phyloP scores from a whole-genome alignment of 2,113 vertebrate genomes.

The Numida meleagris region DNA sequence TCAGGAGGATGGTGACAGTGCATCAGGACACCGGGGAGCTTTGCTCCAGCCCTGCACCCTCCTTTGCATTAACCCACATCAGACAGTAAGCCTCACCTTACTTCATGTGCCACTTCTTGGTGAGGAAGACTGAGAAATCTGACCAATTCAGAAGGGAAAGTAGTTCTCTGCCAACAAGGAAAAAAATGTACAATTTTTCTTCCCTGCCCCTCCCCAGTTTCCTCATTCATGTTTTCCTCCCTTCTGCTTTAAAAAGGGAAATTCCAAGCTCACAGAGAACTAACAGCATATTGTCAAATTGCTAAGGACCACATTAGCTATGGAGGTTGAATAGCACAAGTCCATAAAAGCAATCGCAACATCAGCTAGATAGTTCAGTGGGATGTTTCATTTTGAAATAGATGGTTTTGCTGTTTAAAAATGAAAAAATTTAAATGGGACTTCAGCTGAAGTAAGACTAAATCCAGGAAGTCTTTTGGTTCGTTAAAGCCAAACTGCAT shows the following conservation, averaged over 20 bases:
- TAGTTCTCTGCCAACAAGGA: background rate
- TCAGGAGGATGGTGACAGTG: fast-evolving
- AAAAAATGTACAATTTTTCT: background rate
- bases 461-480: background rate
- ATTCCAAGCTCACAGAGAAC: background rate
- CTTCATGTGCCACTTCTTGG: background rate
- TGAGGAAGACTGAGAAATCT: background rate
- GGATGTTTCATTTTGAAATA: background rate
- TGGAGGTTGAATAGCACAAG: background rate
- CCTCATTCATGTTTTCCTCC: background rate
- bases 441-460: background rate
- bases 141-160: background rate
- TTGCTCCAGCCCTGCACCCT: background rate
- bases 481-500: background rate
- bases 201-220: background rate
- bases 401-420: background rate
- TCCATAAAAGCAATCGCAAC: background rate
- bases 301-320: background rate
- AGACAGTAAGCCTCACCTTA: background rate
- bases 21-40: background rate
- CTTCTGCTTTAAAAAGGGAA: background rate
- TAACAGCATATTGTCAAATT: background rate
- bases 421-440: background rate
- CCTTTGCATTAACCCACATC: background rate
- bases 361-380: background rate